Evolutionary conservation across 2,113 vertebrate genomes (phyloP).

Genomic region (Rhinolophus sinicus): DNA sequence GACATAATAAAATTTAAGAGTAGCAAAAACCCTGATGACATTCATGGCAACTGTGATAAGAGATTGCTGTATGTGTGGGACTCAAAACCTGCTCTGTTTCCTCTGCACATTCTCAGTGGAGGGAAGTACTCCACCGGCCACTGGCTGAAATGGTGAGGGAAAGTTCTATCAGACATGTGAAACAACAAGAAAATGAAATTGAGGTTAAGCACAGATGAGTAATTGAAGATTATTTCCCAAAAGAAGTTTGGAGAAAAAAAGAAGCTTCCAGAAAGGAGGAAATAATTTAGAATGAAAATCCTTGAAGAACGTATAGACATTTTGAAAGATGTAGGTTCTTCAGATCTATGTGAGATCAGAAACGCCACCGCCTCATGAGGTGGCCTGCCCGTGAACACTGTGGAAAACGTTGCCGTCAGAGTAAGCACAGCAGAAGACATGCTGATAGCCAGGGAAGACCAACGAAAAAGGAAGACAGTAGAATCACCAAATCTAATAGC

Average conservation of each 20-base stretch:
- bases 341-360: neutral
- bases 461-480: too few species aligned
- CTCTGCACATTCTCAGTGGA: neutral
- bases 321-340: neutral
- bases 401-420: neutral
- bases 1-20: neutral
- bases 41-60: neutral
- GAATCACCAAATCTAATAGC: too few species aligned
- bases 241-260: neutral
- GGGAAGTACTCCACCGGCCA: neutral
- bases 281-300: neutral
- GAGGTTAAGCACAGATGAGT: neutral
- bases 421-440: neutral
- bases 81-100: neutral
- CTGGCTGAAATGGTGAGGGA: accelerated
- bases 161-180: neutral
- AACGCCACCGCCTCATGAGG: neutral
- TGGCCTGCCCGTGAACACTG: neutral
- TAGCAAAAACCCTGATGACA: neutral
- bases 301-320: neutral
- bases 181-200: neutral
- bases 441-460: neutral
- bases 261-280: neutral
- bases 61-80: too few species aligned
- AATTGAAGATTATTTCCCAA: neutral